These are phyloP conservation scores for Paelopatides confundens DNA, from an alignment of 53 echinoderm and acorn worm species.

Conservation along the genomic window DNA sequence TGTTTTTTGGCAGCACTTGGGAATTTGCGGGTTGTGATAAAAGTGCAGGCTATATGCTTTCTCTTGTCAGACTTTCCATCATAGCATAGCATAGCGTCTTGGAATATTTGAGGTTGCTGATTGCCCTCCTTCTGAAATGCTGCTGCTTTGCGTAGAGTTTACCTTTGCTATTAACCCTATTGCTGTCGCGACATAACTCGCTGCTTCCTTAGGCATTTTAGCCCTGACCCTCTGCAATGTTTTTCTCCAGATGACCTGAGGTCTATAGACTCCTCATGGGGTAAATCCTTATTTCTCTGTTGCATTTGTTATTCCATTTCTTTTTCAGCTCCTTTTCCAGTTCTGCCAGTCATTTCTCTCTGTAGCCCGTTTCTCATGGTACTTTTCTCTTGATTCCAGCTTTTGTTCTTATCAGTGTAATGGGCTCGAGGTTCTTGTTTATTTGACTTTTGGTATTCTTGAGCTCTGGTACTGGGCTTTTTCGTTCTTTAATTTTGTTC, in stretches of 20 bases:
- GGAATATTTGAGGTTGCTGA: neutral
- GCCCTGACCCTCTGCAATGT: neutral
- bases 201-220: slow-evolving; percentile 8
- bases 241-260: neutral
- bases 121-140: neutral
- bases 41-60: slow-evolving; percentile 13
- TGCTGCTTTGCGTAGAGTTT: slow-evolving; percentile 14
- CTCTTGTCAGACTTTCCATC: neutral
- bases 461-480: too few species aligned
- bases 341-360: too few species aligned
- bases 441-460: too few species aligned
- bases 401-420: neutral
- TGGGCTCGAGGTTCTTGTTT: neutral
- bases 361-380: neutral
- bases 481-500: too few species aligned
- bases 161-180: neutral
- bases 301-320: too few species aligned
- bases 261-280: neutral
- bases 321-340: too few species aligned
- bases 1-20: neutral
- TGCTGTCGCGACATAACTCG: neutral
- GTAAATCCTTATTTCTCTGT: too few species aligned
- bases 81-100: neutral
- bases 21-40: neutral
- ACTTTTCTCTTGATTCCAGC: too few species aligned